These are phyloP conservation scores for Columba guinea DNA, from an alignment of 2,797 vertebrate genomes.

Conservation along the genomic window DNA sequence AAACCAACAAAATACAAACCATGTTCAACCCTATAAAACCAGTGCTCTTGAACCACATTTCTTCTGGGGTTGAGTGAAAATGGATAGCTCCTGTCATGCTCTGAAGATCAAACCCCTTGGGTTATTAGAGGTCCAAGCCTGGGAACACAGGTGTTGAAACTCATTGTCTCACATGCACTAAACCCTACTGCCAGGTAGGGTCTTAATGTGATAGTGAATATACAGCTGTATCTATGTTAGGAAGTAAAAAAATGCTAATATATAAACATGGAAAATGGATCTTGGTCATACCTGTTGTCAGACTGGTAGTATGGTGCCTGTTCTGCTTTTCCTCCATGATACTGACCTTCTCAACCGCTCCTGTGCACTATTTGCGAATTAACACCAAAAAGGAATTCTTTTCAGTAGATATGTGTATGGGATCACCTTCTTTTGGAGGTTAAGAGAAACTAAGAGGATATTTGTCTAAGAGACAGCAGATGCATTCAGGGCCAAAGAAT, in stretches of 20 bases:
- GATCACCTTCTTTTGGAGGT: background rate
- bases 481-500: background rate
- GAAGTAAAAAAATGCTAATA: background rate
- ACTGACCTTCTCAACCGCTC: background rate
- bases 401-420: background rate
- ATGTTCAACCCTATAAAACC: background rate
- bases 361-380: background rate
- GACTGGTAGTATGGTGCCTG: background rate
- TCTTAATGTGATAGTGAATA: background rate
- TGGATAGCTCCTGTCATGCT: background rate
- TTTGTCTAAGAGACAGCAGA: background rate
- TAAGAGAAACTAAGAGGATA: background rate
- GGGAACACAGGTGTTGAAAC: background rate
- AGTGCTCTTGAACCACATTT: background rate
- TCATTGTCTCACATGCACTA: background rate
- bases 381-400: background rate
- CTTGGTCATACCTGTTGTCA: background rate
- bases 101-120: background rate
- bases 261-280: background rate
- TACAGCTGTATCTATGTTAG: background rate
- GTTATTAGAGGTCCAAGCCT: background rate
- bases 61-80: background rate
- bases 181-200: background rate
- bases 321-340: background rate
- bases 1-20: background rate